Percentiles rank a stretch among this genome's conserved stretches.
Conservation (phyloP, 2,888 invertebrate species). For the Hanleya hanleyi region DNA sequence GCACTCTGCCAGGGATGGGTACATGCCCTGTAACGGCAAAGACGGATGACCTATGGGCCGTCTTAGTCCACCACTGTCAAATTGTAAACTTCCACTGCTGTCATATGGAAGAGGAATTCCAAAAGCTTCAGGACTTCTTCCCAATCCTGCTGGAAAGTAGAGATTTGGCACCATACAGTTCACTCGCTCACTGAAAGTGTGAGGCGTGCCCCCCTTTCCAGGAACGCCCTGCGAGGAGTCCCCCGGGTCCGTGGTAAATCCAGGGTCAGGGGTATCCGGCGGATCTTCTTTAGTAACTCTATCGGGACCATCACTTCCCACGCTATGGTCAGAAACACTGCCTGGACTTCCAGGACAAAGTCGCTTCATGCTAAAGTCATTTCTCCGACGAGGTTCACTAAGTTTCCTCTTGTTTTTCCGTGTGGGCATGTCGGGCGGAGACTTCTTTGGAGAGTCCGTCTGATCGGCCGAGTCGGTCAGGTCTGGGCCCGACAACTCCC, state of each 20-base stretch:
- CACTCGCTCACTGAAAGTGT: not conserved
- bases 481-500: slow-evolving; percentile 6
- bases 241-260: slow-evolving; percentile 19
- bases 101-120: not conserved
- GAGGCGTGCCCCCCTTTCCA: not conserved
- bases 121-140: not conserved
- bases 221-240: slow-evolving; percentile 12
- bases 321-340: slow-evolving; percentile 1
- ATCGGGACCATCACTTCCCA: slow-evolving; percentile 55
- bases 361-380: slow-evolving; percentile 65
- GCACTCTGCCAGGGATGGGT: slow-evolving; percentile 14
- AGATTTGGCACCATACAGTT: not conserved
- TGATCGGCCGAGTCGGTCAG: slow-evolving; percentile 3
- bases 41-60: not conserved
- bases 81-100: not conserved
- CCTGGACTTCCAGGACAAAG: slow-evolving; percentile 58
- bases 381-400: slow-evolving; percentile 77
- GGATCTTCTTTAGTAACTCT: slow-evolving; percentile 53
- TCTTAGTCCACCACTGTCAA: not conserved
- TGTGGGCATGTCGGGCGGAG: slow-evolving; percentile 31
- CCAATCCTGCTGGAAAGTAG: not conserved
- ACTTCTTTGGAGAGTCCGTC: slow-evolving; percentile 6
- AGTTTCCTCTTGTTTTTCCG: slow-evolving; percentile 81
- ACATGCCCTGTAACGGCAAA: not conserved
- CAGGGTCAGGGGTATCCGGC: slow-evolving; percentile 36